Conservation (phyloP, 2,797 vertebrate species). For the Australoheros facetus region DNA sequence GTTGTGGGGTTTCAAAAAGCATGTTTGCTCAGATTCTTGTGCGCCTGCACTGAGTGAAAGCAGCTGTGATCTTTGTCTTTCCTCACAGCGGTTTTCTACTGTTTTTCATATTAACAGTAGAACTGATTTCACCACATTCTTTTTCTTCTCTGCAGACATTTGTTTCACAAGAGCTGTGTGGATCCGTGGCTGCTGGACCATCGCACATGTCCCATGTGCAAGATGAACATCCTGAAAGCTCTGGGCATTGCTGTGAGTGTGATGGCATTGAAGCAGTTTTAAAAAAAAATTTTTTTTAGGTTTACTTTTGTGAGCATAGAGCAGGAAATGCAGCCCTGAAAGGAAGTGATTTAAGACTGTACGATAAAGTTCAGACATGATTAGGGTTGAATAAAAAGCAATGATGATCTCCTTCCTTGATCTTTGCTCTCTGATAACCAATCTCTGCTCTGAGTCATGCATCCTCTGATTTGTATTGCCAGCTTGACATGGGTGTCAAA, state of each 20-base stretch:
- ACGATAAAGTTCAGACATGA: not conserved
- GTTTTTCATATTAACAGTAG: not conserved
- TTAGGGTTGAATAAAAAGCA: not conserved
- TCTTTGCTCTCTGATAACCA: fast-evolving
- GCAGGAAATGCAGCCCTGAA: not conserved
- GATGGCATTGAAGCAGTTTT: not conserved
- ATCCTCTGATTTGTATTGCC: not conserved
- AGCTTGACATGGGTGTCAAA: not conserved
- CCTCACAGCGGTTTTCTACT: not conserved
- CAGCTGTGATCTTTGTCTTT: not conserved
- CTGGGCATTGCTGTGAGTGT: conserved; percentile 94
- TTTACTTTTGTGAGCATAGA: not conserved
- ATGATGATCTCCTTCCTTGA: not conserved
- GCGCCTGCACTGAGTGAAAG: not conserved
- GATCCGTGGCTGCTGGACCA: conserved; percentile 98
- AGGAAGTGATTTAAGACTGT: not conserved
- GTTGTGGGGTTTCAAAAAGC: not conserved
- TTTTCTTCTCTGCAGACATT: conserved; percentile 76
- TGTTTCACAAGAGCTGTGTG: conserved; percentile 98
- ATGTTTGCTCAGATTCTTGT: not conserved
- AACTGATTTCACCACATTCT: not conserved
- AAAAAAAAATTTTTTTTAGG: too few relatives aligned
- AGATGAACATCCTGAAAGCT: conserved; percentile 99
- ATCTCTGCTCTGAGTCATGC: not conserved
- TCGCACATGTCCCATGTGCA: conserved; percentile 98